These are phyloP conservation scores for Sesamia inferens DNA, from an alignment of 2,888 invertebrate genomes.

Conservation along the genomic window DNA sequence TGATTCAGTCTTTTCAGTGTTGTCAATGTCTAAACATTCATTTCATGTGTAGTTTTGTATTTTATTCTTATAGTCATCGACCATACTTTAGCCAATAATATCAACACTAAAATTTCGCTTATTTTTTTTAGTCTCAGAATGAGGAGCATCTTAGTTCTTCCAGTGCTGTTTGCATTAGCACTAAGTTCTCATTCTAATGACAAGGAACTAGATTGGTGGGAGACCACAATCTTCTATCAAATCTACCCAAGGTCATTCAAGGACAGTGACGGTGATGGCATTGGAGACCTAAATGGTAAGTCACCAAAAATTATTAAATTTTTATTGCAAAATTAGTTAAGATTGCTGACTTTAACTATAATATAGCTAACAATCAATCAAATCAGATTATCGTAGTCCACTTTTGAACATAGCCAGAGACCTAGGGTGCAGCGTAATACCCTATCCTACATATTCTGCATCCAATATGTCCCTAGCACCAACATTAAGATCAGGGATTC, in stretches of 20 bases:
- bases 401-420: not conserved
- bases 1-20: not conserved
- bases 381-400: not conserved
- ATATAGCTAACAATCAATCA: not conserved
- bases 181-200: slow-evolving; percentile 62
- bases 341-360: not conserved
- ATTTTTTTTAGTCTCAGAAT: slow-evolving; percentile 53
- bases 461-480: not conserved
- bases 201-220: slow-evolving; percentile 92
- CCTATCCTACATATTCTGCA: not conserved
- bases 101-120: not conserved
- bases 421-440: not conserved
- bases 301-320: not conserved
- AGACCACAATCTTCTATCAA: slow-evolving; percentile 94
- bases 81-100: too few relatives aligned
- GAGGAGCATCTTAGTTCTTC: slow-evolving; percentile 66
- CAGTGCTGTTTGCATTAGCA: slow-evolving; percentile 69
- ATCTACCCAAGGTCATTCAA: slow-evolving; percentile 94
- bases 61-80: not conserved
- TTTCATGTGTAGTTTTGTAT: not conserved
- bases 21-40: not conserved
- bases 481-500: not conserved
- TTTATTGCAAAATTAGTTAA: not conserved
- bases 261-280: slow-evolving; percentile 94
- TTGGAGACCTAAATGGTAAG: slow-evolving; percentile 90